Percentiles rank a stretch among this genome's conserved stretches.
phyloP scores from a whole-genome alignment of 2,113 vertebrate genomes.

The Crypturellus undulatus region DNA sequence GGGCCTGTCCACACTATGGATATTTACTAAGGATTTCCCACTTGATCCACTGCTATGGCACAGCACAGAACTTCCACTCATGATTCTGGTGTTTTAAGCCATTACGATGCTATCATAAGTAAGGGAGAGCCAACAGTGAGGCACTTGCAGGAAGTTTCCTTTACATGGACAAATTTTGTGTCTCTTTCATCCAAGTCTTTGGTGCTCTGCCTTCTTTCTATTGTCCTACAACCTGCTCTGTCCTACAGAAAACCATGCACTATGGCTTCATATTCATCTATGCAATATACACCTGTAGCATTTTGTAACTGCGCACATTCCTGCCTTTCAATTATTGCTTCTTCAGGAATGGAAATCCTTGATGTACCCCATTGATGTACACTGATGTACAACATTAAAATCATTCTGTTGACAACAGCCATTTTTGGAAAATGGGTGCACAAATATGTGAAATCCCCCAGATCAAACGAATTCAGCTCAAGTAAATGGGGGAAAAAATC shows the following conservation, averaged over 20 bases:
- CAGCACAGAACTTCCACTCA: conserved; percentile 9
- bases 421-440: conserved; percentile 39
- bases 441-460: conserved; percentile 25
- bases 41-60: background rate
- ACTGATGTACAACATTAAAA: background rate
- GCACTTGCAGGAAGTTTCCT: conserved; percentile 44
- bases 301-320: background rate
- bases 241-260: background rate
- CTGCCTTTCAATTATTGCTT: background rate
- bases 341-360: background rate
- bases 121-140: conserved; percentile 23
- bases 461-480: conserved; percentile 33
- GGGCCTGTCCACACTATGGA: conserved; percentile 13
- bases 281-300: accelerated
- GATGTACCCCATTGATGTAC: background rate
- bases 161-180: background rate
- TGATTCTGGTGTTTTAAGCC: conserved; percentile 40
- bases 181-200: background rate
- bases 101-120: background rate
- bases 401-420: background rate
- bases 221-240: background rate
- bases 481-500: conserved; percentile 15
- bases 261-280: background rate
- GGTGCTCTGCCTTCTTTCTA: conserved; percentile 25
- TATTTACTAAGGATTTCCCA: conserved; percentile 39